These are phyloP conservation scores for Melangyna quadrimaculata DNA, from an alignment of 2,888 invertebrate genomes.

Conservation along the genomic window DNA sequence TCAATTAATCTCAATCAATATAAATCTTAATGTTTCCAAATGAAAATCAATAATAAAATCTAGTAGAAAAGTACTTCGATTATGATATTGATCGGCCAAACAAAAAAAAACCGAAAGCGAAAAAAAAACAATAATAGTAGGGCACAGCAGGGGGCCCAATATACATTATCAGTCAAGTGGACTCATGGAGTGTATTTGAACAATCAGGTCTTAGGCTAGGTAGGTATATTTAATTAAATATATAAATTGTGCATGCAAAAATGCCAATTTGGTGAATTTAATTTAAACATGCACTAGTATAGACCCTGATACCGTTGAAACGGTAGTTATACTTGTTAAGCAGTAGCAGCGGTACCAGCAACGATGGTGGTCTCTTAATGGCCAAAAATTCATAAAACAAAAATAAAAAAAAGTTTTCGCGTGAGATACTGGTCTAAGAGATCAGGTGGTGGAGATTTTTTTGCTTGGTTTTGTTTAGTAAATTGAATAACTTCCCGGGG, in stretches of 20 bases:
- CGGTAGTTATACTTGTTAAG: not conserved
- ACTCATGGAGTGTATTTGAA: not conserved
- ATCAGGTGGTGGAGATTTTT: slow-evolving; percentile 61
- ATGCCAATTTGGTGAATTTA: slow-evolving; percentile 67
- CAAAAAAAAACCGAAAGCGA: not conserved
- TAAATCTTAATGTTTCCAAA: slow-evolving; percentile 22
- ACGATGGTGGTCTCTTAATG: slow-evolving; percentile 51
- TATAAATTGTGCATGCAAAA: slow-evolving; percentile 66
- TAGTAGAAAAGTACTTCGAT: slow-evolving; percentile 53
- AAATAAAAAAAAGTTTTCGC: slow-evolving; percentile 47
- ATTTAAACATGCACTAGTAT: slow-evolving; percentile 47
- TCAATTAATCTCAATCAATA: slow-evolving; percentile 47
- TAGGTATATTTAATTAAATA: slow-evolving; percentile 61
- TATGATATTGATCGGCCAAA: slow-evolving; percentile 51
- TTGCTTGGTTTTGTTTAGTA: slow-evolving; percentile 1
- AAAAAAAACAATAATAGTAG: not conserved
- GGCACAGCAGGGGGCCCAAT: not conserved
- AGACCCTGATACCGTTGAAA: not conserved
- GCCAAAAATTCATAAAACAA: slow-evolving; percentile 54
- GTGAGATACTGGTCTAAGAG: slow-evolving; percentile 67
- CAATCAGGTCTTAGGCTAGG: slow-evolving; percentile 30
- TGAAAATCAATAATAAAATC: slow-evolving; percentile 45
- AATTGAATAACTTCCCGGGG: slow-evolving; percentile 70
- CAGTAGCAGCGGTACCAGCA: not conserved
- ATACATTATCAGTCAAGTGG: not conserved